Evolutionary conservation across 2,113 vertebrate species (phyloP), one percentile per base, ranked within the genome.

Genomic region (Coryphaenoides rupestris): DNA sequence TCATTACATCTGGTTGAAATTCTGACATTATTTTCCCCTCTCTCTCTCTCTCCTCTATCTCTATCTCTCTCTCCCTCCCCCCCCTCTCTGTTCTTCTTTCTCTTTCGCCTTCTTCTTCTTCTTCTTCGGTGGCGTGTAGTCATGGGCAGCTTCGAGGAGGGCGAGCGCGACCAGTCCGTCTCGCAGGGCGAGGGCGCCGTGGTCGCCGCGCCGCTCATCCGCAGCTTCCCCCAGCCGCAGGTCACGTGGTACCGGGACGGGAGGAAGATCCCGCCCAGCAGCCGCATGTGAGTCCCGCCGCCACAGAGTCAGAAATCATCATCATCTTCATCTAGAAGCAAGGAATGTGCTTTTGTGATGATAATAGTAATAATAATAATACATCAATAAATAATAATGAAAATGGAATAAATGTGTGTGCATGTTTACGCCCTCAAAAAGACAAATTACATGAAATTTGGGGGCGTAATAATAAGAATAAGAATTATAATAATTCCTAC

Each of bases 211-310:
- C 96, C 96, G 0, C 92, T 76, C 70, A 98, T 99, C 40, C 88
- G 93, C 87, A 98, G 96, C 85, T 99, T 96, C 80, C 97, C 97
- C 5, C 93, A 89, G 61, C 97, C 97, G 0, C 97, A 99, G 82
- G 96, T 99, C 84, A 99, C 95, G 50, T 98, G 97, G 97, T 99
- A 95, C 86, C 88, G 95, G 0, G 97, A 99, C 0, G 96, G 96
- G 1, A 90, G 95, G 33, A 99, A 99, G 86, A 99, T 98, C 60
- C 95, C 97, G 0, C 95, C 96, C 65, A 96, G 94, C 91, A 94
- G 93, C 77, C 95, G 97, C 80, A 94, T 99, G 97, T 98, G 80
- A 95, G 96, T 87, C 1, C 24, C 14, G 10, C n/a, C n/a, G n/a
- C n/a, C n/a, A n/a, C n/a, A n/a, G n/a, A n/a, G n/a, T n/a, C n/a